Evolutionary conservation across 1,140 invertebrate genomes (phyloP), one percentile per base, ranked within the genome.

Genomic region (Zaprionus vittiger): DNA sequence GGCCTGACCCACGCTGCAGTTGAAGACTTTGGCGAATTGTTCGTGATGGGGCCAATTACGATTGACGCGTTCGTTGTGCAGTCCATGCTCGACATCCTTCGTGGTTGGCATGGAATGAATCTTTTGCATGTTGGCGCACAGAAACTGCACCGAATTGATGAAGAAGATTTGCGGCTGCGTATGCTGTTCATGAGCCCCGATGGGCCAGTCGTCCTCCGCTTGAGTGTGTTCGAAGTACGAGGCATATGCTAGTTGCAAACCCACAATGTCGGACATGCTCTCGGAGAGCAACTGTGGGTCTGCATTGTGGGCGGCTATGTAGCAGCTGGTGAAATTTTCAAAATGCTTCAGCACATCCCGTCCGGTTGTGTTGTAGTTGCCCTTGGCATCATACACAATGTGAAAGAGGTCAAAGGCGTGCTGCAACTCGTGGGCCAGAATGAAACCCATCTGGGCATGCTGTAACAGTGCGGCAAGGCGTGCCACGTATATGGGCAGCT

Each of bases 381-480:
- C 67, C 2, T 75, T n/a, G 7, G 74, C 74, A 69, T 89, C 84
- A 64, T 85, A 81, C 9, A 81, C 71, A 65, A 89, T 81, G 67
- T 85, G 82, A 57, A 83, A 83, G 0, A 81, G 47, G 70, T 85
- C 84, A 24, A 79, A 85, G 52, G 84, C 82, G 55, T 89, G 82
- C 15, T 83, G 75, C 28, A 85, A 59, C 68, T 89, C 82, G n/a
- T 83, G 82, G 9, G 84, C 82, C 7, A 89, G 24, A 2, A 89
- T 89, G 55, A 85, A 85, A 6, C 84, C 84, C 7, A 89, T 38
- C 17, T 76, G 69, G 11, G 84, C 81, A 38, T 85, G 73, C 22
- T 83, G 82, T 41, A 69, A 37, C 38, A 89, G 22, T n/a, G 22
- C 22, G 1, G 69, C 38, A 0, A 89, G 54, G 0, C 59, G 68